Evolutionary conservation across 2,888 invertebrate genomes (phyloP), one percentile per base, ranked within the genome.

Genomic region (Dryadula phaetusa): DNA sequence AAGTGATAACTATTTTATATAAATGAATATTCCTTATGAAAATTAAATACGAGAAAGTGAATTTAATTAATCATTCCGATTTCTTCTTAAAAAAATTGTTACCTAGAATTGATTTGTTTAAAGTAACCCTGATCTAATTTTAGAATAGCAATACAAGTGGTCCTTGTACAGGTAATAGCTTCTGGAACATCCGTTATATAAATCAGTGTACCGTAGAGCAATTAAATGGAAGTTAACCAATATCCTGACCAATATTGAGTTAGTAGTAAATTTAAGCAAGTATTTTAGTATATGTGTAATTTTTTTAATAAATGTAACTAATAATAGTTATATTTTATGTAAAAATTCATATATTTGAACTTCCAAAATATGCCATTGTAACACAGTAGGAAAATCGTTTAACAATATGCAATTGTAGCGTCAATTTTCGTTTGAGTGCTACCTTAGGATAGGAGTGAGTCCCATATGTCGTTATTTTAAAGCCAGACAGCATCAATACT

Each of bases 191-290:
- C 42, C 22, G 16, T 28, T 10, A 42, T 12, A 58, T 28, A 28
- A 28, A 58, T 22, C 44, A 60, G 32, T 28, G 18, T 60, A 44
- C 25, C 28, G 25, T 44, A 25, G 12, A 25, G 14, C 18, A 60
- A 44, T 18, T 28, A 58, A 58, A 42, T 34, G 32, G 58, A 60
- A 49, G 40, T 60, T 65, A 18, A 25, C 18, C 58, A 65, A 65
- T 49, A 49, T 60, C 64, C 64, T 58, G 25, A n/a, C 12, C 5
- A 40, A 22, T 14, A 46, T 46, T 64, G 3, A 14, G 25, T 56
- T 46, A 54, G n/a, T n/a, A n/a, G n/a, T 16, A 32, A 12, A 25
- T 46, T 25, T 20, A 22, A 37, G 7, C 25, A 54, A 37, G 0
- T 58, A 16, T 44, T 44, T n/a, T 44, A 6, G n/a, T n/a, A 18